phyloP scores from a whole-genome alignment of 2,888 invertebrate species.

The Eilema caniola region DNA sequence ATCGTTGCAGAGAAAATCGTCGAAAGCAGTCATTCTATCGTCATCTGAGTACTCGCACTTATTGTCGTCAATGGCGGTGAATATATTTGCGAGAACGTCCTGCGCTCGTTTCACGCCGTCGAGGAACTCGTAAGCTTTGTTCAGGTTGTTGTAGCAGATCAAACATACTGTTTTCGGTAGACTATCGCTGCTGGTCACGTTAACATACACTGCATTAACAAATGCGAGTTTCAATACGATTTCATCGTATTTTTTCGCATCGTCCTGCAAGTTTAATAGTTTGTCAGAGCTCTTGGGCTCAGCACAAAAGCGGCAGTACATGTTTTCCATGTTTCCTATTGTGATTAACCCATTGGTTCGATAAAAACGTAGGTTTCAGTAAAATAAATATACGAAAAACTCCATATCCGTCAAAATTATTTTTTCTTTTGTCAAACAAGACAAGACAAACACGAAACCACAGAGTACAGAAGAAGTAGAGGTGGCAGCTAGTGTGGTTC shows the following conservation, averaged over 20 bases:
- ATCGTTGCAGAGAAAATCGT: constrained; percentile 62
- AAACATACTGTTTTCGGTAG: constrained; percentile 77
- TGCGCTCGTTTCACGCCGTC: constrained; percentile 69
- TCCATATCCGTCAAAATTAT: constrained; percentile 42
- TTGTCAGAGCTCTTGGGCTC: constrained; percentile 68
- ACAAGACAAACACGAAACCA: neutral
- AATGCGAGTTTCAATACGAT: constrained; percentile 66
- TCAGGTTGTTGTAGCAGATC: constrained; percentile 72
- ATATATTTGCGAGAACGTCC: constrained; percentile 60
- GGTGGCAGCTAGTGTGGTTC: neutral
- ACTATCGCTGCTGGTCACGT: constrained; percentile 62
- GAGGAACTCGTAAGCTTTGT: constrained; percentile 74
- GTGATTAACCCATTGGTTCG: constrained; percentile 33
- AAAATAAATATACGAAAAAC: constrained; percentile 39
- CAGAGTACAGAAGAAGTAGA: neutral
- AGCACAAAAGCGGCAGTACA: constrained; percentile 76
- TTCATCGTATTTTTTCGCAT: constrained; percentile 63
- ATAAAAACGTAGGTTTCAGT: constrained; percentile 20
- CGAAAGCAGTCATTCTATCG: constrained; percentile 61
- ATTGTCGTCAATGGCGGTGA: constrained; percentile 46
- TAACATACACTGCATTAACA: constrained; percentile 75
- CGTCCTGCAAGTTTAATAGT: constrained; percentile 63
- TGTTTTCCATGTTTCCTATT: constrained; percentile 58
- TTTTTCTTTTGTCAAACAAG: constrained; percentile 44
- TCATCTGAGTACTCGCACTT: constrained; percentile 67